Conservation (phyloP, 1,140 invertebrate species). For the Drosophila baimaii region DNA sequence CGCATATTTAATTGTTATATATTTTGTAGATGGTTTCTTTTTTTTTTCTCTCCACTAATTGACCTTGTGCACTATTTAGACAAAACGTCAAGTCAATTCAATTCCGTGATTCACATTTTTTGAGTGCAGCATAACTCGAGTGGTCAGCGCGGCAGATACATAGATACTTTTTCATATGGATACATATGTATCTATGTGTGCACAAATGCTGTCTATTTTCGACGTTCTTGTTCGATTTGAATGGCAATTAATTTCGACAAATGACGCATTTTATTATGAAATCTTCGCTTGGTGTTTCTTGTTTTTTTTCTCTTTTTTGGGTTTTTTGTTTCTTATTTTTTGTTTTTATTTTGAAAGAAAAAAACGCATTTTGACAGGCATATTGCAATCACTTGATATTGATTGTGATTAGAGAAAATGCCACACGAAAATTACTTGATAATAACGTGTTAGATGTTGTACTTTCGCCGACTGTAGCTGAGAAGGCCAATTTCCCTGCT, state of each 20-base stretch:
- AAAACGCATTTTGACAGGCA: slow-evolving; percentile 9
- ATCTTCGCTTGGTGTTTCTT: slow-evolving; percentile 1
- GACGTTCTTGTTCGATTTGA: slow-evolving; percentile 56
- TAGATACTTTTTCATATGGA: slow-evolving; percentile 14
- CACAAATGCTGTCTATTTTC: slow-evolving; percentile 18
- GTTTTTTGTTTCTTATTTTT: background rate
- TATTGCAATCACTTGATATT: slow-evolving; percentile 12
- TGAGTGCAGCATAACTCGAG: slow-evolving; percentile 37
- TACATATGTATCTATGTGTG: slow-evolving; percentile 6
- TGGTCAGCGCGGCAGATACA: slow-evolving; percentile 5
- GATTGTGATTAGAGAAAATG: slow-evolving; percentile 6
- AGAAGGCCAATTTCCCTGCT: background rate
- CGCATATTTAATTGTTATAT: slow-evolving; percentile 53
- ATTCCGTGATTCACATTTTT: slow-evolving; percentile 69
- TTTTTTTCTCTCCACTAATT: slow-evolving; percentile 71
- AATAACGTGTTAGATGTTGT: background rate
- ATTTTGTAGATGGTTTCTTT: slow-evolving; percentile 50
- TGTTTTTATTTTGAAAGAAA: background rate
- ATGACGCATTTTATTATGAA: slow-evolving; percentile 64
- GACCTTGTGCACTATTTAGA: slow-evolving; percentile 79
- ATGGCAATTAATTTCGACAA: slow-evolving; percentile 63
- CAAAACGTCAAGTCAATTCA: slow-evolving; percentile 58
- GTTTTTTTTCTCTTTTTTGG: background rate
- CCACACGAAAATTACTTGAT: background rate
- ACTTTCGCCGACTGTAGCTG: background rate